Percentiles rank a stretch among this genome's conserved stretches.
phyloP scores from a whole-genome alignment of 1,140 invertebrate species.

The Camponotus floridanus region DNA sequence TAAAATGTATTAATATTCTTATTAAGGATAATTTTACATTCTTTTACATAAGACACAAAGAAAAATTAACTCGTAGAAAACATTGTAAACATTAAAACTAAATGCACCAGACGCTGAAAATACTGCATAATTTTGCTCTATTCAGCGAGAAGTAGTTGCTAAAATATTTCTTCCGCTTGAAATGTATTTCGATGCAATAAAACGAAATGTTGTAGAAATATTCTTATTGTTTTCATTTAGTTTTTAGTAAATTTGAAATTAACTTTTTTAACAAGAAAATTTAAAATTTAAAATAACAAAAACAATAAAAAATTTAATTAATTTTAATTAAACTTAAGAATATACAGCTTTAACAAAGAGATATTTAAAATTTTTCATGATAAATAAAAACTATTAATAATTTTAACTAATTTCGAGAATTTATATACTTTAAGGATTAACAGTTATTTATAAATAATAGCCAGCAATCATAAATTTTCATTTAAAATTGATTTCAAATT shows the following conservation, averaged over 20 bases:
- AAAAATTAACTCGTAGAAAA: background rate
- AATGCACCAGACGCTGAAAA: background rate
- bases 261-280: background rate
- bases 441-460: background rate
- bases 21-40: background rate
- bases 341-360: background rate
- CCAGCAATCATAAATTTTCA: background rate
- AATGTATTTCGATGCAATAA: background rate
- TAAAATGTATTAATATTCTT: background rate
- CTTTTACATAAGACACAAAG: background rate
- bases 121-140: slow-evolving; percentile 13
- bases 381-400: background rate
- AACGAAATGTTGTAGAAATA: background rate
- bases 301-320: background rate
- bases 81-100: background rate
- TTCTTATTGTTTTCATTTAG: background rate
- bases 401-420: background rate
- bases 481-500: background rate
- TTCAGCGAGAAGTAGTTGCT: slow-evolving; percentile 2
- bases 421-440: background rate
- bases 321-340: slow-evolving; percentile 19
- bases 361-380: background rate
- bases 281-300: background rate
- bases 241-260: background rate
- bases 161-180: background rate